A percentile compares a stretch with the other conserved stretches of the same genome.
phyloP scores from a whole-genome alignment of 2,113 vertebrate genomes.

The Burhinus oedicnemus region DNA sequence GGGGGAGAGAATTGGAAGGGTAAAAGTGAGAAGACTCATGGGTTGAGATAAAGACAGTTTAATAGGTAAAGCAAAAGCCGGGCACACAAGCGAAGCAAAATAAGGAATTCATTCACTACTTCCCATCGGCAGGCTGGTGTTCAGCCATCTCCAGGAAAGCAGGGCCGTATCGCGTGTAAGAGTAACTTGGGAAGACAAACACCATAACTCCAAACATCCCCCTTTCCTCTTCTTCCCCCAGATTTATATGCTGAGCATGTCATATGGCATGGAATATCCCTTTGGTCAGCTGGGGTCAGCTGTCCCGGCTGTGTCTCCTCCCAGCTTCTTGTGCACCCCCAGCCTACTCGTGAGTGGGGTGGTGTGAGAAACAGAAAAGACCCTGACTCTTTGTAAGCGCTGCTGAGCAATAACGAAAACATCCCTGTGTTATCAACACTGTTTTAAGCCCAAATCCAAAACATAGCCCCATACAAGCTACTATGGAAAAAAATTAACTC shows the following conservation, averaged over 20 bases:
- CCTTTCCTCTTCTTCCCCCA: not conserved
- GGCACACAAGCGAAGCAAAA: not conserved
- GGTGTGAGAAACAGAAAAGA: not conserved
- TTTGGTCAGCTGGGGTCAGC: not conserved
- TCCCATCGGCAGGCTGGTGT: not conserved
- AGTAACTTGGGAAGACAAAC: fast-evolving
- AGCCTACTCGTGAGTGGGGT: too few species aligned
- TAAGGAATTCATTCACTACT: not conserved
- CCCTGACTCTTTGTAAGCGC: not conserved
- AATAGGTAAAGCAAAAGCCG: not conserved
- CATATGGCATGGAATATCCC: not conserved
- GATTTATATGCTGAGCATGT: not conserved
- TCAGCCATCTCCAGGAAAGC: not conserved
- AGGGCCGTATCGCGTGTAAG: fast-evolving
- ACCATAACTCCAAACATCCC: fast-evolving
- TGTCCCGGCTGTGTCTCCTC: not conserved
- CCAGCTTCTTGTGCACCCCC: not conserved
- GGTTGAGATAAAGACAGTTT: not conserved
- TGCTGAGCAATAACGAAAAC: not conserved
- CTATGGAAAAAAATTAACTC: not conserved
- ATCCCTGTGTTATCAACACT: not conserved
- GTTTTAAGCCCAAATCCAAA: not conserved
- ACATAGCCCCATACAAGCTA: not conserved
- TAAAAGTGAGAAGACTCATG: not conserved
- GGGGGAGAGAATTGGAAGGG: not conserved